phyloP scores from a whole-genome alignment of 2,113 vertebrate genomes.

The Semnornis frantzii region DNA sequence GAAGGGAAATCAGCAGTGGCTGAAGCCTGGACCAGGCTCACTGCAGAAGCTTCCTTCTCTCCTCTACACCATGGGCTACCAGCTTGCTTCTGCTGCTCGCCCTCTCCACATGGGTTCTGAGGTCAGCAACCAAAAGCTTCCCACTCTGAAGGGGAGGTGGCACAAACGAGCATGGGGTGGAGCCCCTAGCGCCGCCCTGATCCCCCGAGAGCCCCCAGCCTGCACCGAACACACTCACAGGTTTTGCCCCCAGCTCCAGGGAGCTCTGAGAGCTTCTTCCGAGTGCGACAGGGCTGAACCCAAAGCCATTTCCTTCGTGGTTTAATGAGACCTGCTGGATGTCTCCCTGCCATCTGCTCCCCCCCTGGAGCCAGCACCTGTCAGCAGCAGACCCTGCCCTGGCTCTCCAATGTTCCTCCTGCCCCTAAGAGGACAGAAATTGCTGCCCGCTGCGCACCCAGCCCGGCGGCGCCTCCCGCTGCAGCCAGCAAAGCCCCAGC shows the following conservation, averaged over 20 bases:
- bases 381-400: neutral
- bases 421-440: neutral
- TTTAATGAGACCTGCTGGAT: conserved; percentile 50
- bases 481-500: neutral
- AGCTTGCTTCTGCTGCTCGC: neutral
- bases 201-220: neutral
- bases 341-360: conserved; percentile 46
- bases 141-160: neutral
- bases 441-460: neutral
- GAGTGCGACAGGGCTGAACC: neutral
- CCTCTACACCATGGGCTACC: neutral
- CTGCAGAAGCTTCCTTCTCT: neutral
- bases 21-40: neutral
- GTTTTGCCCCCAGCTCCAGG: neutral
- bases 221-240: neutral
- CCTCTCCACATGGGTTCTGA: neutral
- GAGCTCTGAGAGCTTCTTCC: neutral
- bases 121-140: neutral
- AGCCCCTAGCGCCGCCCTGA: neutral
- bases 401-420: neutral
- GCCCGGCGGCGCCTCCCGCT: neutral
- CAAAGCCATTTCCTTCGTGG: neutral
- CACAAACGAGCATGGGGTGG: neutral
- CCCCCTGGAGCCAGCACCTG: conserved; percentile 38
- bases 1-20: neutral